Conservation (phyloP, 2,797 vertebrate genomes). For the Myiotriccus ornatus region DNA sequence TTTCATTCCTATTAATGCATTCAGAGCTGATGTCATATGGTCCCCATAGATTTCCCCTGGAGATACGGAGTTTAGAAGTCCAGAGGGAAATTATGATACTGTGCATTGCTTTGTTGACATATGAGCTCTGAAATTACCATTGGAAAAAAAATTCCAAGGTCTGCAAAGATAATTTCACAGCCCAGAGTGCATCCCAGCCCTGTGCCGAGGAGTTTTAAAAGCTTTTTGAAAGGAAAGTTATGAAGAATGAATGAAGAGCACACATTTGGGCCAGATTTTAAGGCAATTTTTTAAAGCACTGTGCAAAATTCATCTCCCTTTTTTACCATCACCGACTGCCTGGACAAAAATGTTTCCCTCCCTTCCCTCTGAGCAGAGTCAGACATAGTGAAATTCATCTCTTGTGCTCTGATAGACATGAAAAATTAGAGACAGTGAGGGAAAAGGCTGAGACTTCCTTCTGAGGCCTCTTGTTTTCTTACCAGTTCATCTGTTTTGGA, state of each 20-base stretch:
- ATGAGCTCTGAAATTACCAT: slow-evolving; percentile 32
- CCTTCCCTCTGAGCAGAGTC: not conserved
- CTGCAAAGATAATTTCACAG: slow-evolving; percentile 47
- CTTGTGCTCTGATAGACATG: not conserved
- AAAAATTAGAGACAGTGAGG: not conserved
- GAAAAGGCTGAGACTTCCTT: not conserved
- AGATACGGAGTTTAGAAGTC: slow-evolving; percentile 6
- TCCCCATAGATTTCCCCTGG: not conserved
- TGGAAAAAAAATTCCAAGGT: not conserved
- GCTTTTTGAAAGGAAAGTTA: slow-evolving; percentile 31
- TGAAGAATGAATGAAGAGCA: slow-evolving; percentile 24
- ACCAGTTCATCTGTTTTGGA: not conserved
- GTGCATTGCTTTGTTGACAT: not conserved
- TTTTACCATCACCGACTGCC: not conserved
- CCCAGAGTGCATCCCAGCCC: not conserved
- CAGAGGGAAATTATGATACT: slow-evolving; percentile 12
- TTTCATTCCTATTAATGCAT: slow-evolving; percentile 6
- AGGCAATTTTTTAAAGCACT: not conserved
- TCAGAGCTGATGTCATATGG: slow-evolving; percentile 1
- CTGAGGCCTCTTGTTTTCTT: not conserved
- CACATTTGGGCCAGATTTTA: not conserved
- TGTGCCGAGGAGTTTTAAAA: not conserved
- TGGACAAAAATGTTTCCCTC: slow-evolving; percentile 1
- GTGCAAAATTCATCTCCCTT: slow-evolving; percentile 18
- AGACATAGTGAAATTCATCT: not conserved